phyloP scores from a whole-genome alignment of 1,140 invertebrate species.

The Tachypleus tridentatus region DNA sequence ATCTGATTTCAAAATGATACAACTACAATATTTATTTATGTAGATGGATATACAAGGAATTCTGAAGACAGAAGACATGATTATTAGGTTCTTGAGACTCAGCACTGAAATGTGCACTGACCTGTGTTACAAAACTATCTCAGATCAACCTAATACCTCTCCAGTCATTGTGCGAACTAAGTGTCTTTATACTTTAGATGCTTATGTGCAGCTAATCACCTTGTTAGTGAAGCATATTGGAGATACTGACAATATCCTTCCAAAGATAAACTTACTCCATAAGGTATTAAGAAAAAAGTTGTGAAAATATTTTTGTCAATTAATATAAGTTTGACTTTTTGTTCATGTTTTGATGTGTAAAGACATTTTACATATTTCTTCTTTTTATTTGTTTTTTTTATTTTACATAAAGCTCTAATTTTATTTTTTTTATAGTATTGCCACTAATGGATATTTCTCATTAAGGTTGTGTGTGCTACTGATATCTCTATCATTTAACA shows the following conservation, averaged over 20 bases:
- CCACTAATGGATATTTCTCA: too few species aligned
- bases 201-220: slow-evolving; percentile 86
- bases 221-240: slow-evolving; percentile 86
- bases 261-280: slow-evolving; percentile 92
- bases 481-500: too few species aligned
- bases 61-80: slow-evolving; percentile 91
- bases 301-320: too few species aligned
- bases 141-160: slow-evolving; percentile 10
- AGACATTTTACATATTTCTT: too few species aligned
- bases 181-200: slow-evolving; percentile 91
- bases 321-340: too few species aligned
- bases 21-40: too few species aligned
- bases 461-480: too few species aligned
- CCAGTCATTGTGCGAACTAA: slow-evolving; percentile 56
- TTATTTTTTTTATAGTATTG: too few species aligned
- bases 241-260: slow-evolving; percentile 72
- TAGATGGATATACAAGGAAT: slow-evolving; percentile 95
- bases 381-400: too few species aligned
- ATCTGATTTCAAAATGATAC: too few species aligned
- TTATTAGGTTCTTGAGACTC: slow-evolving; percentile 91
- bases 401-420: too few species aligned
- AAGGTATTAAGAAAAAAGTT: slow-evolving; percentile 45
- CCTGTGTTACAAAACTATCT: slow-evolving; percentile 72
- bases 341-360: too few species aligned
- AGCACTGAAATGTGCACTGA: slow-evolving; percentile 96